Base-by-base conservation (phyloP, 2,797 vertebrate species). In the Strix occidentalis region DNA sequence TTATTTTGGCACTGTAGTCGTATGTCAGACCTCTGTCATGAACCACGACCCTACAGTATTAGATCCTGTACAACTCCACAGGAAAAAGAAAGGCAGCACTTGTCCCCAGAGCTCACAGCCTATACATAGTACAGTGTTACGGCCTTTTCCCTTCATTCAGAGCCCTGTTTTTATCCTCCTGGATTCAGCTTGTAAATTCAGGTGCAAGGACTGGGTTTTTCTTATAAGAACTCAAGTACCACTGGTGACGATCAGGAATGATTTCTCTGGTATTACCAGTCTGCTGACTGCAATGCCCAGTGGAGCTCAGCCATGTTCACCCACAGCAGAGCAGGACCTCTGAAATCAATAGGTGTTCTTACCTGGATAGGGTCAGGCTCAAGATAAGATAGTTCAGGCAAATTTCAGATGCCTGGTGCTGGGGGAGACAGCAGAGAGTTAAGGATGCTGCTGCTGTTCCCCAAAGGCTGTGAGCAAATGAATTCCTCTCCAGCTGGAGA, bases 401-500 rank as follows among this genome's bases (percentile, higher is more conserved):
- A 84, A 74, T 83, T 80, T 92, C 68, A 84, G 26, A 37, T 2
- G 12, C 37, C 37, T 53, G 26, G n/a, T 81, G 51, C 43, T 85
- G 57, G 23, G 25, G 39, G 26, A 90, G 51, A 48, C 48, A 74
- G 64, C 41, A 87, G 92, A 91, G 64, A 66, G 54, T 93, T 95
- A 92, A 88, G 84, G 94, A 92, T 87, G 65, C 7, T 94, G 82
- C 6, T 94, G 82, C 76, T 86, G 24, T 12, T 96, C 82, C 86
- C 78, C 45, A 41, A 86, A 76, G 82, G 20, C 76, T 26, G 13
- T 2, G 19, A 79, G 39, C 63, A 89, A 93, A 90, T 28, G 0
- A 84, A 70, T 89, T 74, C 69, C 48, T 81, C 69, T 91, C 72
- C 90, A 96, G 79, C 72, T 96, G 93, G 63, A 93, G 87, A 82